Evolutionary conservation across 2,797 vertebrate genomes (phyloP).

Genomic region (Champsocephalus gunnari): DNA sequence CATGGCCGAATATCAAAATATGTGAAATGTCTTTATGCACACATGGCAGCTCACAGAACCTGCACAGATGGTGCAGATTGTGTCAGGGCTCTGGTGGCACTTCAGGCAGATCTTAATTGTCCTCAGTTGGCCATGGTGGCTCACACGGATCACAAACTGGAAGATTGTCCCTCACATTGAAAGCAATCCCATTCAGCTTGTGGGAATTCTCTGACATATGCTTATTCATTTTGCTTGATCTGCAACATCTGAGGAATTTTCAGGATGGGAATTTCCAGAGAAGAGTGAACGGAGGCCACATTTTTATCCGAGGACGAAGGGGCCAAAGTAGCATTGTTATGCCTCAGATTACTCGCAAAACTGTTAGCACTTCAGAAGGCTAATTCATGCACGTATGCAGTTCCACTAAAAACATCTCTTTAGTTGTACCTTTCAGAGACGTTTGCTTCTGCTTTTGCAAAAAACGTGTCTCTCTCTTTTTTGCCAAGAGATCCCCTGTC

Average conservation of each 20-base stretch:
- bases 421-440: not conserved
- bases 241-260: conserved; percentile 30
- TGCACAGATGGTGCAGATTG: conserved; percentile 42
- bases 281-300: conserved; percentile 16
- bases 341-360: conserved; percentile 21
- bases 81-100: conserved; percentile 24
- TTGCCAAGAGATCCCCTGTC: conserved; percentile 5
- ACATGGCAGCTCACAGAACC: conserved; percentile 33
- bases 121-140: conserved; percentile 25
- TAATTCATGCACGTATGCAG: conserved; percentile 28
- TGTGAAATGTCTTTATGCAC: conserved; percentile 20
- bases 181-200: conserved; percentile 26
- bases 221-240: conserved; percentile 34
- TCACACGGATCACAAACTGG: conserved; percentile 8
- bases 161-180: conserved; percentile 8
- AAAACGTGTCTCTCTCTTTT: conserved; percentile 5
- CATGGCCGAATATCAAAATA: conserved; percentile 19
- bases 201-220: conserved; percentile 29
- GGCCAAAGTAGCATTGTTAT: conserved; percentile 15
- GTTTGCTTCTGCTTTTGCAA: not conserved
- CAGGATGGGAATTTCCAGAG: conserved; percentile 39
- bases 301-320: conserved; percentile 35
- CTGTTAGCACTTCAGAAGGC: conserved; percentile 10
- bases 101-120: conserved; percentile 18
- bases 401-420: conserved; percentile 8